Base-by-base conservation (phyloP, 2,113 vertebrate genomes). In the Gorsachius goisagi region DNA sequence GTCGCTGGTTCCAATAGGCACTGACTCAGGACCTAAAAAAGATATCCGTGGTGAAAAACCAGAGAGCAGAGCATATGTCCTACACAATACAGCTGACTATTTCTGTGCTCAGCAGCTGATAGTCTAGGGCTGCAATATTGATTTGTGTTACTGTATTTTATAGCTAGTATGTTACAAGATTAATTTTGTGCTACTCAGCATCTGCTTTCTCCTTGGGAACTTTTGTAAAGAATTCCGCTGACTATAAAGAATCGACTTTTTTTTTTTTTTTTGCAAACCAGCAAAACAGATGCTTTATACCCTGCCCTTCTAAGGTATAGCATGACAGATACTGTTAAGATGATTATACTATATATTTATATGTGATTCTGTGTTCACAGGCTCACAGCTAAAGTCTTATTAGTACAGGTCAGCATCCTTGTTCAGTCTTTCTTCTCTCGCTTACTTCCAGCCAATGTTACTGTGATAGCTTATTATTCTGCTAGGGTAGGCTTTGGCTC, bases 101-200 rank as follows among this genome's bases (percentile, higher is more conserved):
- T 83, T 67, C 92, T 47, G 2, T 91, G 91, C 88, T 96, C 93
- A 94, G 95, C 80, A 91, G 79, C 80, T 82, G 95, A 94, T 88
- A 83, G 85, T 74, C 68, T 89, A 88, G 69, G 45, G 47, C 89
- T 91, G 71, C 89, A 87, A 39, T 97, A 97, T 97, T 97, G 97
- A 97, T 97, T 96, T 97, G 92, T 96, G 91, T 85, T 97, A 96
- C 93, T 93, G 67, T 92, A 79, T 95, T 97, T 97, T 95, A 97
- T 74, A 95, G 80, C 83, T 96, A 84, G 95, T 92, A 81, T 97
- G 75, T 96, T 97, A 94, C 93, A 82, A 97, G 94, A 96, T 97
- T 97, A 97, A 96, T 96, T 97, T 89, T 97, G 79, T 88, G 60
- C 95, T 95, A 64, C 91, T 97, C 88, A 97, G 93, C 90, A 97